Evolutionary conservation across 2,113 vertebrate genomes (phyloP).

Genomic region (Pungitius pungitius): DNA sequence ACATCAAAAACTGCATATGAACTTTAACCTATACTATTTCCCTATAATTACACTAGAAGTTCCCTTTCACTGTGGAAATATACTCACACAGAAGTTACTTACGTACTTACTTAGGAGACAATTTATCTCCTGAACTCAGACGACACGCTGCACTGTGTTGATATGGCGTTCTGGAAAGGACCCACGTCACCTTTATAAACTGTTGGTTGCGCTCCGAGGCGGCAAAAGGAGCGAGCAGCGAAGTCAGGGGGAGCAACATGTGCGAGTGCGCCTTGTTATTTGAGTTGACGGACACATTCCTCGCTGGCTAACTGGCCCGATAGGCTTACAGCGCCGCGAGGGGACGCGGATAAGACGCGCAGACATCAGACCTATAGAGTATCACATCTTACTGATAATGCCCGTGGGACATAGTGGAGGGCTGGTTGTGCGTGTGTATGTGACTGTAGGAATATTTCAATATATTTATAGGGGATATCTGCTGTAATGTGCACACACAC

Average conservation of each 20-base stretch:
- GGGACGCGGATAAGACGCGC: conserved; percentile 45
- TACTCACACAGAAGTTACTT: too few species aligned
- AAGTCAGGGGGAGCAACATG: conserved; percentile 57
- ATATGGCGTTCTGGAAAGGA: neutral
- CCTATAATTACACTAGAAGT: too few species aligned
- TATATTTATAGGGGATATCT: conserved; percentile 40
- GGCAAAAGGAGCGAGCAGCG: conserved; percentile 26
- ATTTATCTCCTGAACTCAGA: too few species aligned
- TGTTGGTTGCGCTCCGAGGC: too few species aligned
- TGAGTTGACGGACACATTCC: conserved; percentile 71
- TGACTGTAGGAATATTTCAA: conserved; percentile 49
- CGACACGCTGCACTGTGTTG: too few species aligned
- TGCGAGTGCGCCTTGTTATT: conserved; percentile 44
- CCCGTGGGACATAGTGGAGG: conserved; percentile 27
- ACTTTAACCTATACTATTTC: too few species aligned
- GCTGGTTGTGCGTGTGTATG: conserved; percentile 11
- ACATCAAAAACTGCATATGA: too few species aligned
- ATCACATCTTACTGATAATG: conserved; percentile 50
- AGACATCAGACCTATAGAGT: conserved; percentile 69
- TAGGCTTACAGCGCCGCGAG: conserved; percentile 60
- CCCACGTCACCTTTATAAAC: too few species aligned
- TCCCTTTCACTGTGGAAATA: too few species aligned
- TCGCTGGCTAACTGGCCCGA: conserved; percentile 70
- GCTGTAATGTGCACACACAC: conserved; percentile 31
- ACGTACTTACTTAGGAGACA: too few species aligned